A percentile compares a stretch with the other conserved stretches of the same genome.
phyloP scores from a whole-genome alignment of 1,140 invertebrate species.

The Nasonia longicornis region DNA sequence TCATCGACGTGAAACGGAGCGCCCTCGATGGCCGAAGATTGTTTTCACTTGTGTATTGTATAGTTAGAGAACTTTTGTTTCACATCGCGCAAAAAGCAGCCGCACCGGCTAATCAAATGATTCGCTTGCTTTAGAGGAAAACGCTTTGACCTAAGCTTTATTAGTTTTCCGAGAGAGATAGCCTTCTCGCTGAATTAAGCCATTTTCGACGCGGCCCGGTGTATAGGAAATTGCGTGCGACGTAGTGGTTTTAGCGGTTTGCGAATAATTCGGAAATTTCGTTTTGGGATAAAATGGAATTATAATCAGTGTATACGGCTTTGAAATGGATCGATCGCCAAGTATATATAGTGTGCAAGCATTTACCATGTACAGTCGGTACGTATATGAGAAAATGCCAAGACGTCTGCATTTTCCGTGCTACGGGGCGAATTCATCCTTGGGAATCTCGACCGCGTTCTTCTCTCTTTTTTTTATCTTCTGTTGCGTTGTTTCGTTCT shows the following conservation, averaged over 20 bases:
- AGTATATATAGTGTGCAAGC: too few relatives aligned
- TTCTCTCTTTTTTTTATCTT: too few relatives aligned
- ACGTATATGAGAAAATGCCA: too few relatives aligned
- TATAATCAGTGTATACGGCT: too few relatives aligned
- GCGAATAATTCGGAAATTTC: neutral
- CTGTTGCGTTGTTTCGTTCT: too few relatives aligned
- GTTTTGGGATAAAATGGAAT: neutral
- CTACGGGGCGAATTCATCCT: neutral
- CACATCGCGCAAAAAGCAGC: too few relatives aligned
- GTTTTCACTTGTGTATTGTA: neutral
- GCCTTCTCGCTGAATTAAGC: conserved; percentile 2
- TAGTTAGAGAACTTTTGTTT: too few relatives aligned
- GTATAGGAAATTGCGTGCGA: neutral
- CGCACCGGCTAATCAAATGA: neutral
- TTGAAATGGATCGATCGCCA: too few relatives aligned
- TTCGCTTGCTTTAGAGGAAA: conserved; percentile 7
- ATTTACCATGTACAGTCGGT: too few relatives aligned
- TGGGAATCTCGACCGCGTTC: neutral
- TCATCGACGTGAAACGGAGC: neutral
- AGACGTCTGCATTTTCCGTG: neutral
- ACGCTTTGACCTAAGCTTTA: conserved; percentile 22
- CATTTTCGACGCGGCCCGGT: neutral
- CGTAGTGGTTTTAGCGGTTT: neutral
- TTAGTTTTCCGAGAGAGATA: neutral
- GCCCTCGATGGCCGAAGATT: neutral